These are phyloP conservation scores for Lipotes vexillifer DNA, from an alignment of 2,113 vertebrate genomes.

Conservation along the genomic window DNA sequence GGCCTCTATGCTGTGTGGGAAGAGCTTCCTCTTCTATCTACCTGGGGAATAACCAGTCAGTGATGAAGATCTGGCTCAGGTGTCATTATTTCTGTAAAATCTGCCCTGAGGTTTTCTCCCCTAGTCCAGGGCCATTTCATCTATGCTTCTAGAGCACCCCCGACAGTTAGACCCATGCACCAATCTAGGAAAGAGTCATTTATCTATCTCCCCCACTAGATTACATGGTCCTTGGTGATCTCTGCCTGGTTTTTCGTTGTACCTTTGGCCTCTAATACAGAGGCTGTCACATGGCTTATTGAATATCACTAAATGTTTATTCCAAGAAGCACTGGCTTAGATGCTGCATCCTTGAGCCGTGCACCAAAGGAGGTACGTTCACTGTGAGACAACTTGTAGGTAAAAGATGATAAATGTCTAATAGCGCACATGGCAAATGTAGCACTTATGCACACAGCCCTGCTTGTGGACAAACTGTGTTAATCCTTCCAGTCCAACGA, in stretches of 20 bases:
- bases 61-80: not conserved
- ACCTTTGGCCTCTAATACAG: not conserved
- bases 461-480: not conserved
- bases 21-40: not conserved
- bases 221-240: not conserved
- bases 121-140: not conserved
- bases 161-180: not conserved
- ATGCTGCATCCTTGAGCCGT: not conserved
- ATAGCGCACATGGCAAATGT: rapidly evolving
- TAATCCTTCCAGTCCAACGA: not conserved
- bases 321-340: not conserved
- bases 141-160: not conserved
- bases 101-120: not conserved
- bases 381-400: not conserved
- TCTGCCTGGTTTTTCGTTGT: not conserved
- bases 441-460: not conserved
- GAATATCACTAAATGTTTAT: not conserved
- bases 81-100: not conserved
- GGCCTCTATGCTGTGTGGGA: not conserved
- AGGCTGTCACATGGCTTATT: not conserved
- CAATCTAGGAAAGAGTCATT: not conserved
- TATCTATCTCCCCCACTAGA: not conserved
- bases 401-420: not conserved
- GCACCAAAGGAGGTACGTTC: not conserved
- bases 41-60: no score